Evolutionary conservation across 2,888 invertebrate species (phyloP).

Genomic region (Phragmatobia fuliginosa): DNA sequence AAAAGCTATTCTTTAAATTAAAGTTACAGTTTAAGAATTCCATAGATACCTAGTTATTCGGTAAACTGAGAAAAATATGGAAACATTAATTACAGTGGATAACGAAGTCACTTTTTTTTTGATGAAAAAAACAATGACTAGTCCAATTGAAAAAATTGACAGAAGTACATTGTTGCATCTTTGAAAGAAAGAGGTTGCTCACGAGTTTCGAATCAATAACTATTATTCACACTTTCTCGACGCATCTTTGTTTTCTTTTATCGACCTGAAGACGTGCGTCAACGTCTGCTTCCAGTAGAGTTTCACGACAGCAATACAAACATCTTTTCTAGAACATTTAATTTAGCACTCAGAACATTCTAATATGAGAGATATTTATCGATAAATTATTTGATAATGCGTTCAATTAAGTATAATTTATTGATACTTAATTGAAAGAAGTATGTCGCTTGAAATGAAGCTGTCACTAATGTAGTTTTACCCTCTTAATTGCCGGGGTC

Average conservation of each 20-base stretch:
- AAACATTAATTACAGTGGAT: too few species aligned
- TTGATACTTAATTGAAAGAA: constrained; percentile 22
- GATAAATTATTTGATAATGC: constrained; percentile 37
- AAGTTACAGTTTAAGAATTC: background rate
- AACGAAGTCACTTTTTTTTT: too few species aligned
- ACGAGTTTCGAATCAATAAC: constrained; percentile 4
- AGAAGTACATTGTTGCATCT: background rate
- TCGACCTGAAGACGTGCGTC: constrained; percentile 1
- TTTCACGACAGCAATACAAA: constrained; percentile 13
- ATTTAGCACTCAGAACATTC: constrained; percentile 38
- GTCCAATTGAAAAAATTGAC: background rate
- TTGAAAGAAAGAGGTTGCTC: background rate
- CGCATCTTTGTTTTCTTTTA: constrained; percentile 24
- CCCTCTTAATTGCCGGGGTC: constrained; percentile 55
- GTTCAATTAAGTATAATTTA: constrained; percentile 17
- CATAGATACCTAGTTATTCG: background rate
- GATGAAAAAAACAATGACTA: background rate
- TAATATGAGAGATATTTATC: constrained; percentile 33
- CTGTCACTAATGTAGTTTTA: constrained; percentile 43
- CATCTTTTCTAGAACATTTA: constrained; percentile 31
- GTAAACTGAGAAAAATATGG: background rate
- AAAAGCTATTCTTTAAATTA: background rate
- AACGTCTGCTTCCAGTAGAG: background rate
- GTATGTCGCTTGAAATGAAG: constrained; percentile 38
- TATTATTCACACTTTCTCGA: constrained; percentile 32